These are phyloP conservation scores for Malurus cyaneus DNA, from an alignment of 2,113 vertebrate genomes.

Conservation along the genomic window DNA sequence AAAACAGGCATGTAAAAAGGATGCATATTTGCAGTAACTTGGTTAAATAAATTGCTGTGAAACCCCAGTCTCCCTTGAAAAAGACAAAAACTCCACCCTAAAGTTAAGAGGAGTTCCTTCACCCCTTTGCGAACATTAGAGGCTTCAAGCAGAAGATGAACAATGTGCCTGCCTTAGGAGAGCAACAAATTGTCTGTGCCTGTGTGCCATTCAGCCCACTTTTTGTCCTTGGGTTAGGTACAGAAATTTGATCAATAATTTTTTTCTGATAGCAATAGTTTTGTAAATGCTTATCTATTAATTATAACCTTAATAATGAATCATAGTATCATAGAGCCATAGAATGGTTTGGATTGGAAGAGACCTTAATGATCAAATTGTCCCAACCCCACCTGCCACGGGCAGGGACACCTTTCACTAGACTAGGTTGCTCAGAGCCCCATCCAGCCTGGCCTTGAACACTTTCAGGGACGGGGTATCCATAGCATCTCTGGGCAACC, in stretches of 20 bases:
- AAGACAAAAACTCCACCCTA: not conserved
- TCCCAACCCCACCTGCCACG: not conserved
- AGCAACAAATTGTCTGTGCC: not conserved
- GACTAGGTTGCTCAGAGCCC: not conserved
- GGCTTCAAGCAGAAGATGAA: not conserved
- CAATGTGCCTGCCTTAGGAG: not conserved
- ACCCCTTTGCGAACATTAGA: not conserved
- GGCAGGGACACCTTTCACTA: not conserved
- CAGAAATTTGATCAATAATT: not conserved
- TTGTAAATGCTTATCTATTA: not conserved
- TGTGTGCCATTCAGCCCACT: not conserved
- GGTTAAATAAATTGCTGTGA: not conserved
- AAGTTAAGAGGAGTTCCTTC: not conserved
- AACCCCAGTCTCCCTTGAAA: not conserved
- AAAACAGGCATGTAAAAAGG: not conserved
- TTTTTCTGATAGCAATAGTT: not conserved
- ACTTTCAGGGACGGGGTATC: not conserved
- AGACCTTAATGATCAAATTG: not conserved
- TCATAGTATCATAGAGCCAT: not conserved
- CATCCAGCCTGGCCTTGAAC: not conserved
- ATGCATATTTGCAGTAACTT: not conserved
- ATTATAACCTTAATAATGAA: not conserved
- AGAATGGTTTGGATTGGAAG: not conserved
- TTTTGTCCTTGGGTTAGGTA: not conserved
- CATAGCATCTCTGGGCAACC: not conserved